phyloP scores from a whole-genome alignment of 2,888 invertebrate genomes.

The Pseudococcus longispinus region DNA sequence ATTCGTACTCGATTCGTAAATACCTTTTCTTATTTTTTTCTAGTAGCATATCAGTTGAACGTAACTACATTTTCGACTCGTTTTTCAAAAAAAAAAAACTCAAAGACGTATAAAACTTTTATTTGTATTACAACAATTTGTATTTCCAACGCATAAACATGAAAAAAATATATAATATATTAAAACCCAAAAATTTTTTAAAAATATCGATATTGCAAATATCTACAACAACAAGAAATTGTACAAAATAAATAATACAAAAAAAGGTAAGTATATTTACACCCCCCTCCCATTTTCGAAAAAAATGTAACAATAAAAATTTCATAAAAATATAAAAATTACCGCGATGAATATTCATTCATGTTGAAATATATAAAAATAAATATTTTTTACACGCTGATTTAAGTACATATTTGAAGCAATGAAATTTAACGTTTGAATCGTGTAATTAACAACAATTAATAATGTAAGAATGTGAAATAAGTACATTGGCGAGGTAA shows the following conservation, averaged over 20 bases:
- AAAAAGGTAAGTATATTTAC: constrained; percentile 15
- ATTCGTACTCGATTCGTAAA: too few species aligned
- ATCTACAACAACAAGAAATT: constrained; percentile 31
- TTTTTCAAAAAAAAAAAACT: background rate
- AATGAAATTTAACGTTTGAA: constrained; percentile 34
- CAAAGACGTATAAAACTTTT: constrained; percentile 29
- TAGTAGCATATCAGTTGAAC: too few species aligned
- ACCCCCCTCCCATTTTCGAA: background rate
- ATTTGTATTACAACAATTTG: constrained; percentile 38
- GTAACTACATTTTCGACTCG: too few species aligned
- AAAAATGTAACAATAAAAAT: background rate
- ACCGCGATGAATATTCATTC: constrained; percentile 25
- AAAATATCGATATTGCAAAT: constrained; percentile 35
- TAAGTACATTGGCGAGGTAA: constrained; percentile 53
- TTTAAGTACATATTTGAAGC: constrained; percentile 29
- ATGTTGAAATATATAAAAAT: constrained; percentile 32
- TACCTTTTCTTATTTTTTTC: too few species aligned
- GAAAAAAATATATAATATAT: constrained; percentile 7
- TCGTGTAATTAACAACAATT: constrained; percentile 47
- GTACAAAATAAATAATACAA: constrained; percentile 32
- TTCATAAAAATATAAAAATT: constrained; percentile 31
- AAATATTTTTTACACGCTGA: constrained; percentile 24
- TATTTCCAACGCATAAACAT: constrained; percentile 37
- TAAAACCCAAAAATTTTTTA: constrained; percentile 36
- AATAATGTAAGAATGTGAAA: constrained; percentile 50